Evolutionary conservation across 1,140 invertebrate genomes (phyloP), one percentile per base, ranked within the genome.

Genomic region (Parasteatoda tepidariorum): DNA sequence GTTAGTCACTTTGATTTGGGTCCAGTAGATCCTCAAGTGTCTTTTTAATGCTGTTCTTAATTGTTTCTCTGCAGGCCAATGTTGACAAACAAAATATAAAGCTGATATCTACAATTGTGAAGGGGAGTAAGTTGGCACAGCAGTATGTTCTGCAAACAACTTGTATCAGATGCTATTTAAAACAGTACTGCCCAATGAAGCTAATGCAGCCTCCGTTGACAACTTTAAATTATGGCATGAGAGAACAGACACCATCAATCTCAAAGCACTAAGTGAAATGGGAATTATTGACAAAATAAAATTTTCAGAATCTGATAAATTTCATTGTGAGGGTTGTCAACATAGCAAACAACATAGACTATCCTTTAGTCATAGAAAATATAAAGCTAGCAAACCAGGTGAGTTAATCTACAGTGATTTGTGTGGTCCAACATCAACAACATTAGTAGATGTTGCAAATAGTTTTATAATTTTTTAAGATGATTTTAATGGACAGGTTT

Each of bases 381-480:
- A 70, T 38, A 70, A 18, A 28, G 22, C 33, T 7, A 41, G 13
- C 22, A 70, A 87, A 66, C 55, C 86, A 28, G 84, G 87, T 64
- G 84, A 88, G 55, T 34, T 87, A 18, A 82, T 89, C 26, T 87
- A 88, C 76, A 67, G 67, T 30, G 88, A 90, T 74, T 30, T 89
- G 2, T 86, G 86, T 76, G 89, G 89, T 22, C 87, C 87, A 34
- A 88, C 89, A 18, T 73, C 74, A 13, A 85, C 85, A 2, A 24
- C 48, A 22, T 88, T 89, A 9, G 57, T 85, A 61, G 87, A 87
- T 75, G 86, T 86, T 7, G 85, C 86, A 26, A 84, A 79, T 11
- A 90, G 89, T 64, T 85, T 89, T 84, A 31, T 90, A 13, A 87
- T 86, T 0, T 87, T 89, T 34, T 87, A 88, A 62, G 89, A 90